Conservation (phyloP, 1,140 invertebrate genomes). For the Monomorium pharaonis region DNA sequence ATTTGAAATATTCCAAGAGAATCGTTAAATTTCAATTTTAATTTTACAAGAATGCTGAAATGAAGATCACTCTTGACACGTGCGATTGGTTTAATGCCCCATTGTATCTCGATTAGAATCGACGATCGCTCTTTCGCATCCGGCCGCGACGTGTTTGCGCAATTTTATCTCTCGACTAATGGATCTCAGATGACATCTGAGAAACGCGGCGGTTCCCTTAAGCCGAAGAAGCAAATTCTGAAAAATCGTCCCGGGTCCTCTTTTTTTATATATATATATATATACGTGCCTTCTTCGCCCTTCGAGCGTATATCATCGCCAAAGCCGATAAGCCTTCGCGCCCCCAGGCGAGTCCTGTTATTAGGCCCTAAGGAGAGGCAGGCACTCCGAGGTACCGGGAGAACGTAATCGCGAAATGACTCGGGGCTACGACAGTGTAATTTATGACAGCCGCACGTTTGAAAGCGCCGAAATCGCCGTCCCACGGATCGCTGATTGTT, state of each 20-base stretch:
- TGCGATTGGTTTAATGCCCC: neutral
- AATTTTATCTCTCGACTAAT: slow-evolving; percentile 1
- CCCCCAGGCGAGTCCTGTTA: slow-evolving; percentile 19
- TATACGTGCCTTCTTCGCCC: neutral
- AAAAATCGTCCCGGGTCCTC: slow-evolving; percentile 39
- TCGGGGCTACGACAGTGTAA: neutral
- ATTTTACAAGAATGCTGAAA: neutral
- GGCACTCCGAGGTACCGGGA: neutral
- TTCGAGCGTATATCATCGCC: slow-evolving; percentile 15
- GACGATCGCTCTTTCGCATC: slow-evolving; percentile 3
- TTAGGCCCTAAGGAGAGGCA: slow-evolving; percentile 3
- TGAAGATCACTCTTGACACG: neutral
- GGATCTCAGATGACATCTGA: neutral
- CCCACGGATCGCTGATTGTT: slow-evolving; percentile 10
- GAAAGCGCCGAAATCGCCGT: neutral
- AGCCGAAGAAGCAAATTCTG: slow-evolving; percentile 31
- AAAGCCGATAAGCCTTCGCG: slow-evolving; percentile 25
- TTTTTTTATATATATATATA: too few species aligned
- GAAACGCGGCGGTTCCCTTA: neutral
- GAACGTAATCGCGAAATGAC: slow-evolving; percentile 36
- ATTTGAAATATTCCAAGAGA: neutral
- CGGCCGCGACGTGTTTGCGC: neutral
- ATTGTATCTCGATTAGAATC: neutral
- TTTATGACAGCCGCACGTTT: slow-evolving; percentile 3
- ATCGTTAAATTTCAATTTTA: neutral